Evolutionary conservation across 2,113 vertebrate genomes (phyloP), one percentile per base, ranked within the genome.

Genomic region (Ranitomeya imitator): DNA sequence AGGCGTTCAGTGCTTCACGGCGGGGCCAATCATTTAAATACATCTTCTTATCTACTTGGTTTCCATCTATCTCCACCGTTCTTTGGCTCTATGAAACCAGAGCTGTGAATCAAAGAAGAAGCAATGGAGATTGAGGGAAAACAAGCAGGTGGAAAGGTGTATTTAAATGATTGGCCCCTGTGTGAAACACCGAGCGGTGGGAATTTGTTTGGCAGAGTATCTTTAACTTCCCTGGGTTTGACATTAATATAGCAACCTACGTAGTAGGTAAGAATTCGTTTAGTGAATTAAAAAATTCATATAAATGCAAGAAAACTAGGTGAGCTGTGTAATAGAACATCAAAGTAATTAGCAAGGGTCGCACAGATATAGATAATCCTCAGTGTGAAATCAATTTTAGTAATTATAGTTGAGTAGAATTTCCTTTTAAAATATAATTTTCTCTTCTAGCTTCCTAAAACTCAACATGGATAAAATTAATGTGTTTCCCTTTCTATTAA

Each of bases 261-360:
- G 52, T n/a, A 19, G 4, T 57, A 57, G 10, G 52, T 21, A 55
- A 57, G 52, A 57, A 79, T 79, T 15, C 2, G 10, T 57, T 79
- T n/a, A 79, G 52, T 79, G 77, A 52, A 79, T 79, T 57, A 14
- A 55, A 55, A 52, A 57, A 79, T 79, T 23, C 5, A 23, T 15
- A 57, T 23, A n/a, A 26, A 57, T 79, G 23, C 21, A 79, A 57
- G 77, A 79, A 45, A 79, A 15, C 52, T 55, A 79, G 77, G 74
- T 78, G 37, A 78, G 51, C n/a, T 79, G 77, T 23, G 52, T 57
- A 79, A 55, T 55, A 79, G 77, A 57, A 57, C n/a, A 79, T 79
- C 52, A 79, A 79, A 79, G 51, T 79, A 19, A 52, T 76, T 76
- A 52, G 21, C 15, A 21, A 51, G 8, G 45, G 37, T 21, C 45